phyloP scores from a whole-genome alignment of 1,140 invertebrate species.

The Pseudachorutes palmiensis region DNA sequence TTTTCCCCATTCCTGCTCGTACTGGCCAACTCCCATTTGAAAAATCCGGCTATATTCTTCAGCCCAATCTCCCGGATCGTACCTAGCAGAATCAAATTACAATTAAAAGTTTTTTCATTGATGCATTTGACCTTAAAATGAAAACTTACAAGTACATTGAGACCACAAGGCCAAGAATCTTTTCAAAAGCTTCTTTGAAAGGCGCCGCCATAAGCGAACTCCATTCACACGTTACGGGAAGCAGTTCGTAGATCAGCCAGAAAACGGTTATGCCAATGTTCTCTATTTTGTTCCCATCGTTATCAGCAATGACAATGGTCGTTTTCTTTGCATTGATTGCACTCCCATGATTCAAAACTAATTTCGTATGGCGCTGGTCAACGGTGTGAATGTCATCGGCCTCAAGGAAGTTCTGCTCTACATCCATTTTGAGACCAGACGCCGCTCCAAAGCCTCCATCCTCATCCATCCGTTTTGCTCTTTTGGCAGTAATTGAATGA shows the following conservation, averaged over 20 bases:
- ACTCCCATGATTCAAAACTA: neutral
- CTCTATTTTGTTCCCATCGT: neutral
- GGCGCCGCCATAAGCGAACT: neutral
- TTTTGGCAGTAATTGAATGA: no score
- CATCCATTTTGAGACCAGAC: no score
- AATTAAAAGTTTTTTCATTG: no score
- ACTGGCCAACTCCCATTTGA: neutral
- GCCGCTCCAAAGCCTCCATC: no score
- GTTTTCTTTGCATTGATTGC: neutral
- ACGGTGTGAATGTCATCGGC: no score
- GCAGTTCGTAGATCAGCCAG: slow-evolving; percentile 1
- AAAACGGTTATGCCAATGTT: neutral
- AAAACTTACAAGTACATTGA: slow-evolving; percentile 10
- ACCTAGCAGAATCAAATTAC: neutral
- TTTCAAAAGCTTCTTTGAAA: neutral
- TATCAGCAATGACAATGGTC: neutral
- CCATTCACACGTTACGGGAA: neutral
- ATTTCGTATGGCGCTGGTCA: neutral
- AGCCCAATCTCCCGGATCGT: neutral
- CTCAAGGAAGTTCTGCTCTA: no score
- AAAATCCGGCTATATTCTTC: neutral
- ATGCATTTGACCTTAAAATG: neutral
- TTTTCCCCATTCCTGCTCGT: neutral
- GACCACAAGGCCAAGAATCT: slow-evolving; percentile 2
- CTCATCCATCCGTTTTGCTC: neutral